Evolutionary conservation across 2,797 vertebrate genomes (phyloP), one percentile per base, ranked within the genome.

Genomic region (Pseudochirops corinnae): DNA sequence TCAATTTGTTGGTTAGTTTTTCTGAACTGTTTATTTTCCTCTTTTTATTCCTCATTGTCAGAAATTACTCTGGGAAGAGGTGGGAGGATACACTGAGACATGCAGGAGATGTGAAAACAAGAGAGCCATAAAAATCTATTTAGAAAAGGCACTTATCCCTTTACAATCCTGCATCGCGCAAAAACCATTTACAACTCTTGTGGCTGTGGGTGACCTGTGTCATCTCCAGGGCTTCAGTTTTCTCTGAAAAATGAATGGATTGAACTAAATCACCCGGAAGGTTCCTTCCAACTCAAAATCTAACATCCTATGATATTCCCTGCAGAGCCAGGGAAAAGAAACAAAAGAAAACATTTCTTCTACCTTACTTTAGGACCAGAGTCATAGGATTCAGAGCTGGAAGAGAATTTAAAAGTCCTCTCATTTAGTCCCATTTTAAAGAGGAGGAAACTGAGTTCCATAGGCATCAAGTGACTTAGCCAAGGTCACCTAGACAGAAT

Each of bases 191-290:
- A 74, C 62, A 74, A 74, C 62, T 39, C 18, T 39, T 74, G 33
- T 74, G 90, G 93, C 56, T 46, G 96, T 52, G 28, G 62, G 62
- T 13, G 53, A 53, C 92, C 46, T 0, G 39, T 29, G 31, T 31
- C 29, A 1, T 92, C 29, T 13, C 67, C 16, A 39, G 0, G 3
- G 56, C 56, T 90, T 93, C 0, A 0, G 1, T 21, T 46, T 94
- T 56, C 55, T 96, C 53, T 92, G 74, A 94, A 91, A 96, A 96
- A 95, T 87, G 62, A 93, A 95, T 11, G 39, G 53, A 18, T 56
- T 95, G 92, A 93, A 55, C 21, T 91, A 56, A 29, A 91, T 50
- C 14, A 39, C 33, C 16, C 1, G 5, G 2, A 74, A 74, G 14
- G 14, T 74, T 74, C 14, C 62, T 74, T 74, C 62, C 62, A 74